Evolutionary conservation across 2,888 invertebrate genomes (phyloP), one percentile per base, ranked within the genome.

Genomic region (Sicus ferrugineus): DNA sequence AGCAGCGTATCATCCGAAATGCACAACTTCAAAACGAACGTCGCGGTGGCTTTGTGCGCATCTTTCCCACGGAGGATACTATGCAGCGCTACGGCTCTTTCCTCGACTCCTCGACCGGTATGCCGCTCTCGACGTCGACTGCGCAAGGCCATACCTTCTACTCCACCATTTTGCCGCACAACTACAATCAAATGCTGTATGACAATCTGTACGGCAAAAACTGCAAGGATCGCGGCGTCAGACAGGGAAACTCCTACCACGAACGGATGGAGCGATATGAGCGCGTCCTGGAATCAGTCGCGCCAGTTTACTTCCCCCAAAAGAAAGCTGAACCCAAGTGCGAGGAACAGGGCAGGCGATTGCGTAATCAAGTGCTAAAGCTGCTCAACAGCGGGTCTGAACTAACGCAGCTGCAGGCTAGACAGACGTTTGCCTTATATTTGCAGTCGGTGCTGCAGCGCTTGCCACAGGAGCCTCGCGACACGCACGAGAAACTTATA

Each of bases 21-120:
- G 90, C 92, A 30, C 89, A 90, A 73, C 89, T 92, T 59, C 96
- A 97, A 84, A 93, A 94, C 84, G 89, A 90, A 26, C 87, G 96
- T 1, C 87, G 94, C 30, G 95, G 95, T 2, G 96, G 96, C 34
- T 97, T 93, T 86, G 93, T 96, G 11, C 86, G 96, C 61, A 94
- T 97, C 77, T 97, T 96, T 86, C 97, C 97, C 23, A 92, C 94
- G 26, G 89, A 92, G 72, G 95, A 95, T 83, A 92, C 94, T 23
- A 96, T 96, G 95, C 89, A 90, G 81, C 90, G 91, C 80, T 94
- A 94, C 83, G 90, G 92, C 16, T 90, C 90, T 78, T 94, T 93
- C 80, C 86, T 94, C 59, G 93, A 94, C 86, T 88, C 92, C 0
- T 87, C 89, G 61, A 90, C 91, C 28, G 94, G 94, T 65, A 89